phyloP scores from a whole-genome alignment of 2,113 vertebrate species.

The Ellobius talpinus region DNA sequence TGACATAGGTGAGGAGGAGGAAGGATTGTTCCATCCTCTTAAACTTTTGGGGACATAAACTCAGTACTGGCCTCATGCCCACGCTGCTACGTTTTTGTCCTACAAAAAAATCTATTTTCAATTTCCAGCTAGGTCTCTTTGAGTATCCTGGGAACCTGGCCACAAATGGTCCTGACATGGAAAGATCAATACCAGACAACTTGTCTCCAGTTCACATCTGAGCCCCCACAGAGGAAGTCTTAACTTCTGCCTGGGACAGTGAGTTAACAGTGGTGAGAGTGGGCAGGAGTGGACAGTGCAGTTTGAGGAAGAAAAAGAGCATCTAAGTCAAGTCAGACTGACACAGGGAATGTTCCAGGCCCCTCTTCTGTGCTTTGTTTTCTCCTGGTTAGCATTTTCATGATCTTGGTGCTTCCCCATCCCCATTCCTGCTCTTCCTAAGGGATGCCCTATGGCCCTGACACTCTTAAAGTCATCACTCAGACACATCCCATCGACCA shows the following conservation, averaged over 20 bases:
- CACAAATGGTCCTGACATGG: neutral
- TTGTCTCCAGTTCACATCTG: neutral
- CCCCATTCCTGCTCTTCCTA: neutral
- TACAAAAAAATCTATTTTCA: neutral
- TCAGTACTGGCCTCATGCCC: neutral
- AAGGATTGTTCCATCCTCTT: neutral
- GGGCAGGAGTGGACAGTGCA: neutral
- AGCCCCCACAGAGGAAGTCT: neutral
- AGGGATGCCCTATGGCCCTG: neutral
- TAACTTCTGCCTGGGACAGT: neutral
- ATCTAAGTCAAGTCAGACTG: neutral
- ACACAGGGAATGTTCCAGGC: neutral
- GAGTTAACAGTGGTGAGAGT: neutral
- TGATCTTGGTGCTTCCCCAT: neutral
- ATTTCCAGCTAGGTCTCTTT: slow-evolving; percentile 17
- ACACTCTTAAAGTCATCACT: neutral
- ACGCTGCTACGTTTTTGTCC: neutral
- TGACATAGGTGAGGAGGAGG: neutral
- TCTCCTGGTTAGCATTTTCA: neutral
- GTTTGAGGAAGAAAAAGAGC: neutral
- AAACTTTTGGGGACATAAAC: neutral
- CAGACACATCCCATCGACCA: neutral
- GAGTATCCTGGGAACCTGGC: neutral
- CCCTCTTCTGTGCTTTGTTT: neutral
- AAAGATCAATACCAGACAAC: neutral